These are phyloP conservation scores for Phoxinus dragarum DNA, from an alignment of 2,797 vertebrate species.

Conservation along the genomic window DNA sequence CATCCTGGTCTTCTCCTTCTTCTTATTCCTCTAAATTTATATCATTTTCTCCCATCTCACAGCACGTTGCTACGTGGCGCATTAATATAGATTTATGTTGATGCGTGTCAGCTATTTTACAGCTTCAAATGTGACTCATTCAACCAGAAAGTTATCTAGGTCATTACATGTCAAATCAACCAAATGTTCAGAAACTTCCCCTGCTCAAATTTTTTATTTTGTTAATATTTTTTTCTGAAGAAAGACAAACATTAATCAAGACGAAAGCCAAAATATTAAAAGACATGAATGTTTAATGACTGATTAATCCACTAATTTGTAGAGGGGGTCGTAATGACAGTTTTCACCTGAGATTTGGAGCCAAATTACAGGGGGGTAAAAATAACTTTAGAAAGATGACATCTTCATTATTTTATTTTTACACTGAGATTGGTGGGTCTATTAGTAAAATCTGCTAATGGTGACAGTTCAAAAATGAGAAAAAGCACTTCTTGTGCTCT, in stretches of 20 bases:
- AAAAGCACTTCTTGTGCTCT: background rate
- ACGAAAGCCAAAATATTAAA: background rate
- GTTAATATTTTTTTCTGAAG: background rate
- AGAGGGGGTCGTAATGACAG: background rate
- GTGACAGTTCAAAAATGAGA: background rate
- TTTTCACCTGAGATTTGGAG: background rate
- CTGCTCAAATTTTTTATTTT: background rate
- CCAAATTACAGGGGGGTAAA: background rate
- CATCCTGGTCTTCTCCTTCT: conserved; percentile 15
- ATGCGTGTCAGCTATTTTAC: background rate
- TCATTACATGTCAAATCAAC: background rate
- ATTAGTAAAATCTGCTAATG: background rate
- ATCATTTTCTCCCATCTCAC: conserved; percentile 44
- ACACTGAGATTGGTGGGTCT: background rate
- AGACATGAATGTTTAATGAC: background rate
- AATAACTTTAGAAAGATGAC: background rate
- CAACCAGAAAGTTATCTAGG: background rate
- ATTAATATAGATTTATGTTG: background rate
- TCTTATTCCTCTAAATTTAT: conserved; percentile 10
- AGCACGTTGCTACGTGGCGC: background rate
- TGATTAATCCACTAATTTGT: background rate
- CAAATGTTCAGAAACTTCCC: background rate
- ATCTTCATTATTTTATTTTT: background rate
- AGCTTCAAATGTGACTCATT: conserved; percentile 6
- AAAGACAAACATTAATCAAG: background rate